A percentile compares a stretch with the other conserved stretches of the same genome.
These are phyloP conservation scores for Sisor rabdophorus DNA, from an alignment of 2,113 vertebrate genomes.

Conservation along the genomic window DNA sequence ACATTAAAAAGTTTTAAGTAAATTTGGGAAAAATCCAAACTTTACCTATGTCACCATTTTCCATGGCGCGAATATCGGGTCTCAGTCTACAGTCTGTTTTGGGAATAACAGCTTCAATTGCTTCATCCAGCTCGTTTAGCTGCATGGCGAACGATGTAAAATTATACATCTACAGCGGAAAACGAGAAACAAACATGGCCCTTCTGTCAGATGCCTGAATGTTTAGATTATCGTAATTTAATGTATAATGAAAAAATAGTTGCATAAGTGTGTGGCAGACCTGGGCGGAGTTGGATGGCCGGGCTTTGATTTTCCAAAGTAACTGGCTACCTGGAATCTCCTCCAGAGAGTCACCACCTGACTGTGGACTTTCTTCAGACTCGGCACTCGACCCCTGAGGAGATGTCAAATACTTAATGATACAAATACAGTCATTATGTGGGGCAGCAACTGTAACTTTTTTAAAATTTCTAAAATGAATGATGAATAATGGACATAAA, in stretches of 20 bases:
- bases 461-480: not conserved
- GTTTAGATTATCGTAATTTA: not conserved
- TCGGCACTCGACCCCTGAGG: constrained; percentile 69
- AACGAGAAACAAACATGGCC: not conserved
- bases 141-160: constrained; percentile 95
- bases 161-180: constrained; percentile 86
- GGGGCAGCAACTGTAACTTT: not conserved
- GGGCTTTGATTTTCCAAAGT: constrained; percentile 87
- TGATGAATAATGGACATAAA: no score
- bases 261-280: constrained; percentile 57
- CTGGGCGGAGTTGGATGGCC: constrained; percentile 89
- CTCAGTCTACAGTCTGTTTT: constrained; percentile 91
- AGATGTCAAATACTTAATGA: not conserved
- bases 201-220: not conserved
- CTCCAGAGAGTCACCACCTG: constrained; percentile 81
- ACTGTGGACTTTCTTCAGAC: constrained; percentile 77
- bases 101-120: constrained; percentile 85
- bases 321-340: constrained; percentile 88
- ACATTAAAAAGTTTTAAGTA: not conserved
- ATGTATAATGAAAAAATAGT: not conserved
- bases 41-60: constrained; percentile 95
- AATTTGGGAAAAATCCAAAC: not conserved
- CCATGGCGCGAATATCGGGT: constrained; percentile 94
- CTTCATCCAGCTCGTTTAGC: constrained; percentile 86
- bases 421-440: not conserved